Evolutionary conservation across 2,888 invertebrate species (phyloP).

Genomic region (Microdon myrmicae): DNA sequence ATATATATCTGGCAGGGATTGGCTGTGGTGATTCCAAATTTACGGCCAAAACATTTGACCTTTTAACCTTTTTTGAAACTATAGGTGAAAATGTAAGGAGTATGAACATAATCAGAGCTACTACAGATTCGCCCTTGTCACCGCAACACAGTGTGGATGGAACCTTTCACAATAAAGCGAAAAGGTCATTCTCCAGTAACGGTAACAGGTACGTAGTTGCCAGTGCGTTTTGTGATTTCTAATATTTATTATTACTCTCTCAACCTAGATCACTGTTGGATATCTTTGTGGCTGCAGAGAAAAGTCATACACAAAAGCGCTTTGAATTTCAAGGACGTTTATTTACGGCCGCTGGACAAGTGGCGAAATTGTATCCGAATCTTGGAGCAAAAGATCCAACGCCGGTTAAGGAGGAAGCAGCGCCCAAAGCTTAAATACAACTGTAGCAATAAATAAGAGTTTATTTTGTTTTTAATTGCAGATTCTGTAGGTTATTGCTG

Average conservation of each 20-base stretch:
- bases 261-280: constrained; percentile 69
- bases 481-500: no score
- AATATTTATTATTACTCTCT: background rate
- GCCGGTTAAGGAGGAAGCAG: constrained; percentile 58
- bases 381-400: constrained; percentile 66
- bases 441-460: no score
- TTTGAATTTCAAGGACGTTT: constrained; percentile 75
- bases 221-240: background rate
- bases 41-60: no score
- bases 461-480: no score
- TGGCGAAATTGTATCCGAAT: constrained; percentile 81
- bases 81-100: constrained; percentile 58
- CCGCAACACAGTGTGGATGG: constrained; percentile 73
- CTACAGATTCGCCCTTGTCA: constrained; percentile 87
- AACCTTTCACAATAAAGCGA: constrained; percentile 55
- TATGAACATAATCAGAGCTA: constrained; percentile 77
- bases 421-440: no score
- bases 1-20: no score
- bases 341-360: constrained; percentile 72
- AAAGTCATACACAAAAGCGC: constrained; percentile 67
- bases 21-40: no score
- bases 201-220: constrained; percentile 56
- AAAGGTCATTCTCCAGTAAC: constrained; percentile 57
- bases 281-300: constrained; percentile 69
- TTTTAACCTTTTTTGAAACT: no score